These are phyloP conservation scores for Vanessa tameamea DNA, from an alignment of 1,140 invertebrate species.

Conservation along the genomic window DNA sequence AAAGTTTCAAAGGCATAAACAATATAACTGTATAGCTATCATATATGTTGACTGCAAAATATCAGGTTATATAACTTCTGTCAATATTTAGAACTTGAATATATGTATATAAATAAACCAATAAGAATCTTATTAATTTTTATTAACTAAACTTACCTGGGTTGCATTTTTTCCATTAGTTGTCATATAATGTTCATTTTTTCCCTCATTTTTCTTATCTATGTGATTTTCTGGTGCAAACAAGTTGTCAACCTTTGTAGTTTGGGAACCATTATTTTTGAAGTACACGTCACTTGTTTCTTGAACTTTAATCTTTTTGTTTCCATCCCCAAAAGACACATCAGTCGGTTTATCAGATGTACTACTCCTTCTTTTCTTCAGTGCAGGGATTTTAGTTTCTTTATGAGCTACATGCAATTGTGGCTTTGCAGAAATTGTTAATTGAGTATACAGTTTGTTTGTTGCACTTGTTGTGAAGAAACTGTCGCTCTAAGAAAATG, in stretches of 20 bases:
- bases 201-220: slow-evolving; percentile 63
- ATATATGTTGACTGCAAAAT: too few relatives aligned
- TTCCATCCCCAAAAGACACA: slow-evolving; percentile 49
- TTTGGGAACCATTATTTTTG: slow-evolving; percentile 58
- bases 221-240: slow-evolving; percentile 58
- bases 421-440: slow-evolving; percentile 73
- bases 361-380: slow-evolving; percentile 71
- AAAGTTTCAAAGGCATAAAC: too few relatives aligned
- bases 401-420: slow-evolving; percentile 57
- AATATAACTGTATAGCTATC: too few relatives aligned
- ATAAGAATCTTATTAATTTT: too few relatives aligned
- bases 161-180: slow-evolving; percentile 64
- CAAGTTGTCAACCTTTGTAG: slow-evolving; percentile 54
- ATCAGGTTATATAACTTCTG: too few relatives aligned
- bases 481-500: slow-evolving; percentile 68
- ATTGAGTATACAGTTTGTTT: slow-evolving; percentile 72
- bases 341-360: slow-evolving; percentile 75
- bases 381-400: slow-evolving; percentile 63
- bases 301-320: slow-evolving; percentile 65
- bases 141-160: slow-evolving; percentile 45
- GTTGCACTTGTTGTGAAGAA: slow-evolving; percentile 65
- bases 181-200: slow-evolving; percentile 50
- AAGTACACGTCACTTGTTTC: slow-evolving; percentile 70
- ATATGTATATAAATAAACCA: too few relatives aligned
- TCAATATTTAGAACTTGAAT: too few relatives aligned